These are phyloP conservation scores for Momotus momota DNA, from an alignment of 2,797 vertebrate species.

Conservation along the genomic window DNA sequence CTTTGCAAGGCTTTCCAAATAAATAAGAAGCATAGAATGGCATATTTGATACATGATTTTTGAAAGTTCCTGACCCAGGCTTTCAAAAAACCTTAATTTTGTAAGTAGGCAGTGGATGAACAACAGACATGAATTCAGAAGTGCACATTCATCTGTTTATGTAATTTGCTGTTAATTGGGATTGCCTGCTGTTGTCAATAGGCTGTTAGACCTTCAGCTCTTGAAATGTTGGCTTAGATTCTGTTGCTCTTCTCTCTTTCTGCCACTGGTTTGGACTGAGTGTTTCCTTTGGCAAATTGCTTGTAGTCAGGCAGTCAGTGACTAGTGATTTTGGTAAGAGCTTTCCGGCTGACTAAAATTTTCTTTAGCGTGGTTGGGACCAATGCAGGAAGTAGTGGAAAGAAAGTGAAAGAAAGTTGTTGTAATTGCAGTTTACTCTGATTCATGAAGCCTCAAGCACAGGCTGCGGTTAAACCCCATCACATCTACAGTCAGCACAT, in stretches of 20 bases:
- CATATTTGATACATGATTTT: background rate
- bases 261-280: background rate
- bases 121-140: background rate
- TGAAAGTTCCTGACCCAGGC: background rate
- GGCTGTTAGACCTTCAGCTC: background rate
- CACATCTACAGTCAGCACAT: slow-evolving; percentile 16
- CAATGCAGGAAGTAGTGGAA: background rate
- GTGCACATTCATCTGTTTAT: background rate
- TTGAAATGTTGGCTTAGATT: background rate
- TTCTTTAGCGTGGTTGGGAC: background rate
- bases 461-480: slow-evolving; percentile 16
- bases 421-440: background rate
- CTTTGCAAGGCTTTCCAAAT: background rate
- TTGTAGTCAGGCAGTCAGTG: background rate
- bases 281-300: background rate
- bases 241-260: background rate
- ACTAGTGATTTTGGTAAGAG: background rate
- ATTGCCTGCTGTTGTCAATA: slow-evolving; percentile 14
- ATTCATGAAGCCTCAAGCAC: background rate
- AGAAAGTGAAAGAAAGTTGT: background rate
- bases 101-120: background rate
- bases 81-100: slow-evolving; percentile 8
- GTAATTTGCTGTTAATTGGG: slow-evolving; percentile 8
- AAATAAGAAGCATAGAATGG: background rate
- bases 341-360: background rate